A percentile compares a stretch with the other conserved stretches of the same genome.
These are phyloP conservation scores for Morinoia aosen DNA, from an alignment of 2,888 invertebrate species.

Conservation along the genomic window DNA sequence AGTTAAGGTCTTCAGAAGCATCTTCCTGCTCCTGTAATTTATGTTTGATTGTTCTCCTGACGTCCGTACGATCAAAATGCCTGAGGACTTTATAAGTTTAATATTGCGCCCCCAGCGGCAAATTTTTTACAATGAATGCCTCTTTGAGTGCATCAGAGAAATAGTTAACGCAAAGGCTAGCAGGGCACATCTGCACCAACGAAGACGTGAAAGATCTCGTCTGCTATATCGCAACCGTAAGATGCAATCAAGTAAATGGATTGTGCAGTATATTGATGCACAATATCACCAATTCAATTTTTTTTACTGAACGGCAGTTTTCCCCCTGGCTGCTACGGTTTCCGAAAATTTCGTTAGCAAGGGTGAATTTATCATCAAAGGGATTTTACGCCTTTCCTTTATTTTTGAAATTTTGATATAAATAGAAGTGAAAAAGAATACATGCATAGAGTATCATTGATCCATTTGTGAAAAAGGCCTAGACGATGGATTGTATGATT, in stretches of 20 bases:
- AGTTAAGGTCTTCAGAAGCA: neutral
- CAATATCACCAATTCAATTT: neutral
- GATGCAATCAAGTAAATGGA: neutral
- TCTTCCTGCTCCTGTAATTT: neutral
- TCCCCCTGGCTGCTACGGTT: neutral
- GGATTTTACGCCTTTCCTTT: too few species aligned
- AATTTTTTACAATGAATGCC: neutral
- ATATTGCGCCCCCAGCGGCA: neutral
- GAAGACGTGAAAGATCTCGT: neutral
- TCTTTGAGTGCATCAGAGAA: neutral
- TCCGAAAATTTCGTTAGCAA: too few species aligned
- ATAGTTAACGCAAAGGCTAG: neutral
- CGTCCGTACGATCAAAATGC: neutral
- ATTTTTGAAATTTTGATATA: too few species aligned
- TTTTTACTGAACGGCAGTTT: neutral
- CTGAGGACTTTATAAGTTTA: neutral
- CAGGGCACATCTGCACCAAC: neutral
- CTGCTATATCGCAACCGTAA: neutral
- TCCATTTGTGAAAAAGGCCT: too few species aligned
- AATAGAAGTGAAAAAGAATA: too few species aligned
- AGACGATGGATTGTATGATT: too few species aligned
- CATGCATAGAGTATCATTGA: too few species aligned
- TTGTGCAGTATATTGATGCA: neutral
- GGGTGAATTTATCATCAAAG: too few species aligned
- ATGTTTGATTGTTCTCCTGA: neutral